phyloP scores from a whole-genome alignment of 1,140 invertebrate genomes.

The Bombus balteatus region DNA sequence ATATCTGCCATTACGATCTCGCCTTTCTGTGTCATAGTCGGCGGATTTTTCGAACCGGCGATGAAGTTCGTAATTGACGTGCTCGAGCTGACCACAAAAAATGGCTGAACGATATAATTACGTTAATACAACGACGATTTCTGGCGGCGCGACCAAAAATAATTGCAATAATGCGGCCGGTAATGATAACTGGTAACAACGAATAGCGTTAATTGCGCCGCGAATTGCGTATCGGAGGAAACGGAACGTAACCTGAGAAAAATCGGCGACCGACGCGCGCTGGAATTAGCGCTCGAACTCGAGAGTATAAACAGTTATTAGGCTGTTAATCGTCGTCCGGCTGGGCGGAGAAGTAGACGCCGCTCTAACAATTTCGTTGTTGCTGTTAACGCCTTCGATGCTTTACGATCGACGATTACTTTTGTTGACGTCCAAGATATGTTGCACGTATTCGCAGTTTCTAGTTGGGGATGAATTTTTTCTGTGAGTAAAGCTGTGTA shows the following conservation, averaged over 20 bases:
- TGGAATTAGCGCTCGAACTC: neutral
- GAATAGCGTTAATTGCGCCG: constrained; percentile 25
- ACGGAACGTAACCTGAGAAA: constrained; percentile 3
- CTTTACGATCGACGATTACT: constrained; percentile 78
- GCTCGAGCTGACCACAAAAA: neutral
- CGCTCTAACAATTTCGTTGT: constrained; percentile 68
- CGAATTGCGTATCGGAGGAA: neutral
- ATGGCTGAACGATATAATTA: neutral
- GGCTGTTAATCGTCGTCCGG: constrained; percentile 63
- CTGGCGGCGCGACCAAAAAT: neutral
- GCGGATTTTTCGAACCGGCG: neutral
- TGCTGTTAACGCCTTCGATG: constrained; percentile 74
- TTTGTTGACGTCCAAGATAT: constrained; percentile 31
- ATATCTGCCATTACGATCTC: neutral
- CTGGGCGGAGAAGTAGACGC: constrained; percentile 30
- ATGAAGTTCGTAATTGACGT: neutral
- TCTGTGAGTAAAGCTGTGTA: neutral
- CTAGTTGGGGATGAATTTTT: neutral
- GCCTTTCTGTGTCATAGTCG: neutral
- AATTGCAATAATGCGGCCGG: constrained; percentile 15
- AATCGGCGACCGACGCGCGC: neutral
- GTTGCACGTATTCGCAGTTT: constrained; percentile 1
- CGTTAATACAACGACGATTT: constrained; percentile 14
- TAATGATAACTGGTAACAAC: constrained; percentile 19
- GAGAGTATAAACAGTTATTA: constrained; percentile 47